A percentile compares a stretch with the other conserved stretches of the same genome.
Conservation (phyloP, 1,140 invertebrate species). For the Cotesia glomerata region DNA sequence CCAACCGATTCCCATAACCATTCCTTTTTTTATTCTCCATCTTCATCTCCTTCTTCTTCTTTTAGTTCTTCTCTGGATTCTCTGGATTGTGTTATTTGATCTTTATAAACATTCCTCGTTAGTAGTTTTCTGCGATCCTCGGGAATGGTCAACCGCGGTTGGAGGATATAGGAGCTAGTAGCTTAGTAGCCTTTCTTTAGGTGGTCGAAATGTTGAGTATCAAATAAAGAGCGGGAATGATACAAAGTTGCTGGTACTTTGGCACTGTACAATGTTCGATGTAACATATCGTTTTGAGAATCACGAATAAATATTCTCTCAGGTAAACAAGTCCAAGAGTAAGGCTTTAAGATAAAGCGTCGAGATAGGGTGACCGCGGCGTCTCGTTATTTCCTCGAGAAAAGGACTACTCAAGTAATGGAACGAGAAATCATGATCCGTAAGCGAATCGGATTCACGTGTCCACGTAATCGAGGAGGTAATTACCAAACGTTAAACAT, state of each 20-base stretch:
- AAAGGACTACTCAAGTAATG: conserved; percentile 2
- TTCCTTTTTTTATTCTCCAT: not conserved
- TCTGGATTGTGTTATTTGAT: no score
- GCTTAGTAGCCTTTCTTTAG: not conserved
- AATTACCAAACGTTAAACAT: conserved; percentile 1
- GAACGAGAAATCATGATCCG: conserved; percentile 15
- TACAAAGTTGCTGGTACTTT: conserved; percentile 14
- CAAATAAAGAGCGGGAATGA: not conserved
- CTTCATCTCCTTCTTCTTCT: not conserved
- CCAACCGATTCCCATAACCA: no score
- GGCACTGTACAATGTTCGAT: not conserved
- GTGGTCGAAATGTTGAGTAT: not conserved
- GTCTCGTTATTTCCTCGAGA: conserved; percentile 12
- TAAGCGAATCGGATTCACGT: conserved; percentile 5
- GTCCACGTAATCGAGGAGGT: conserved; percentile 6
- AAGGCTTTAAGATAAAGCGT: conserved; percentile 16
- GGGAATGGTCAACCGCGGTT: no score
- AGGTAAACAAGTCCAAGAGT: conserved; percentile 12
- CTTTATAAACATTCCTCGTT: no score
- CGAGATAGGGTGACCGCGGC: conserved; percentile 13
- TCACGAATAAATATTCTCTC: conserved; percentile 9
- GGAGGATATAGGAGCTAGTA: no score
- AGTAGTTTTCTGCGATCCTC: no score
- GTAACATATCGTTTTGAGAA: conserved; percentile 8
- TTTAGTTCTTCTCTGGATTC: not conserved